Percentiles rank a stretch among this genome's conserved stretches.
Conservation (phyloP, 2,113 vertebrate genomes). For the Sterna hirundo region DNA sequence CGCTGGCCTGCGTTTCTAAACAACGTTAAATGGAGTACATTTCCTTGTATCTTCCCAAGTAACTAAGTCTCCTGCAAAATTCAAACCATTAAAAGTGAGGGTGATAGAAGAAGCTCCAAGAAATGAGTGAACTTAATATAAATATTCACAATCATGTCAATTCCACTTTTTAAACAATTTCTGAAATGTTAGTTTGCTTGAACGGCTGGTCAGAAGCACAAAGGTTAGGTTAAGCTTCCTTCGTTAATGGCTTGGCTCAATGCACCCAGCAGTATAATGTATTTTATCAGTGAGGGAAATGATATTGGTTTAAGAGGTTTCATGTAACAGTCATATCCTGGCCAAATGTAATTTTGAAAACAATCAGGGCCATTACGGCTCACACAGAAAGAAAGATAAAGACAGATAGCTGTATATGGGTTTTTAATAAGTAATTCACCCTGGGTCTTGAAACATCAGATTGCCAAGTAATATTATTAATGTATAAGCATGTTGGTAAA, state of each 20-base stretch:
- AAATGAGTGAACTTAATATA: slow-evolving; percentile 71
- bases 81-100: slow-evolving; percentile 53
- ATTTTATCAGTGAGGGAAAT: slow-evolving; percentile 92
- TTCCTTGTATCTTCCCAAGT: background rate
- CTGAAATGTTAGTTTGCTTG: slow-evolving; percentile 69
- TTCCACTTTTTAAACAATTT: slow-evolving; percentile 74
- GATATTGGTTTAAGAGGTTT: slow-evolving; percentile 91
- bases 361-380: slow-evolving; percentile 92
- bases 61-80: slow-evolving; percentile 56
- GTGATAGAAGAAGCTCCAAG: slow-evolving; percentile 63
- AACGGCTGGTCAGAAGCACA: slow-evolving; percentile 71
- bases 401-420: slow-evolving; percentile 89
- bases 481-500: slow-evolving; percentile 86
- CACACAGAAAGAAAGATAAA: slow-evolving; percentile 91
- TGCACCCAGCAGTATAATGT: slow-evolving; percentile 86
- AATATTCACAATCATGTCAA: slow-evolving; percentile 78
- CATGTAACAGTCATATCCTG: slow-evolving; percentile 95
- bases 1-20: background rate
- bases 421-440: slow-evolving; percentile 94
- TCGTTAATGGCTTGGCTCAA: slow-evolving; percentile 79
- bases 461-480: slow-evolving; percentile 89
- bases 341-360: slow-evolving; percentile 97
- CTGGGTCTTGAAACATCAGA: slow-evolving; percentile 86
- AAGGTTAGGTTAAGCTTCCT: slow-evolving; percentile 79
- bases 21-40: background rate